Conservation (phyloP, 1,140 invertebrate genomes). For the Eciton burchellii region DNA sequence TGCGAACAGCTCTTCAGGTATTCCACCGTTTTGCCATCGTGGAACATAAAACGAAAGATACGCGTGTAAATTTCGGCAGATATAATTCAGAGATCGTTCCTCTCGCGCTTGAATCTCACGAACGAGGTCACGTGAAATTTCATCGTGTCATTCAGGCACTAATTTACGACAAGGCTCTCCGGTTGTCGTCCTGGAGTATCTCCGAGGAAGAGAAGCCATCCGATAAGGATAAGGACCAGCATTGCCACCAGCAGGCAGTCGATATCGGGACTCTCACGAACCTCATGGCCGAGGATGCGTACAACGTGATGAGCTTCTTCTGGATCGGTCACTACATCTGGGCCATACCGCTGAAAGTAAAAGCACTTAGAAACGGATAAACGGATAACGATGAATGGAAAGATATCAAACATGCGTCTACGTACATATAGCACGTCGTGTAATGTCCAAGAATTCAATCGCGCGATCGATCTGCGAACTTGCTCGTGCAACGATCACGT, state of each 20-base stretch:
- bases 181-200: constrained; percentile 77
- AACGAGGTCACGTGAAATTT: background rate
- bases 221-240: constrained; percentile 83
- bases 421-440: background rate
- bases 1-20: constrained; percentile 93
- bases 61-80: background rate
- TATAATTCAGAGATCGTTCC: constrained; percentile 14
- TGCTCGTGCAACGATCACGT: background rate
- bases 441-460: background rate
- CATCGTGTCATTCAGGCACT: constrained; percentile 85
- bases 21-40: background rate
- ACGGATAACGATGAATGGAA: background rate
- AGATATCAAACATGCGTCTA: background rate
- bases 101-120: background rate
- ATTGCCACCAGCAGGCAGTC: constrained; percentile 78
- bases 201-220: constrained; percentile 72
- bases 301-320: constrained; percentile 93
- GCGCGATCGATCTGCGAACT: background rate
- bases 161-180: constrained; percentile 87
- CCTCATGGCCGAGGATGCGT: constrained; percentile 93
- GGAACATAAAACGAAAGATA: background rate
- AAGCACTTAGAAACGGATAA: constrained; percentile 57
- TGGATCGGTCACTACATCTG: constrained; percentile 94
- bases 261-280: constrained; percentile 92
- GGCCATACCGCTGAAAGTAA: constrained; percentile 94